Percentiles rank a stretch among this genome's conserved stretches.
These are phyloP conservation scores for Taurulus bubalis DNA, from an alignment of 2,113 vertebrate species.

Conservation along the genomic window DNA sequence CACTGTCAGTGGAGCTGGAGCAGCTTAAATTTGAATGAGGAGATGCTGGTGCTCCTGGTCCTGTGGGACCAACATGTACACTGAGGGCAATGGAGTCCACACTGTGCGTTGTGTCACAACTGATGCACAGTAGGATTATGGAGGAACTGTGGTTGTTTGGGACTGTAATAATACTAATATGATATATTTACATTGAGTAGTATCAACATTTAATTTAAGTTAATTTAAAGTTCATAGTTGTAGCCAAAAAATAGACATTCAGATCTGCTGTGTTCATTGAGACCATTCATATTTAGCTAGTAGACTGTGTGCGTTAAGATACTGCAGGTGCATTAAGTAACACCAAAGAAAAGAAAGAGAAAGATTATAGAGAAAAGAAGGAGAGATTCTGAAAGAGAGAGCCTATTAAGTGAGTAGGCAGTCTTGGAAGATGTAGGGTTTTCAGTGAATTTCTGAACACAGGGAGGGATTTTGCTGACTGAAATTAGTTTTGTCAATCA, in stretches of 20 bases:
- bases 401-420: not conserved
- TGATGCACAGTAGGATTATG: constrained; percentile 30
- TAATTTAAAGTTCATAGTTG: not conserved
- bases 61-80: constrained; percentile 61
- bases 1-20: constrained; percentile 76
- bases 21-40: constrained; percentile 75
- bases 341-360: not conserved
- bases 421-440: not conserved
- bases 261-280: not conserved
- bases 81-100: constrained; percentile 35
- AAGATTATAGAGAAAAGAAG: not conserved
- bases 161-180: not conserved
- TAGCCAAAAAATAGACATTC: not conserved
- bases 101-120: constrained; percentile 44
- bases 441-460: not conserved
- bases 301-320: not conserved
- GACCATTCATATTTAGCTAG: not conserved
- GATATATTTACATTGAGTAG: not conserved
- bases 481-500: not conserved
- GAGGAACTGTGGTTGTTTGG: not conserved
- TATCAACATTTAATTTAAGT: not conserved
- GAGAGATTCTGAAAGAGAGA: not conserved
- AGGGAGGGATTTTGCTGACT: not conserved
- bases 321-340: not conserved
- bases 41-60: constrained; percentile 60